Evolutionary conservation across 2,888 invertebrate genomes (phyloP), one percentile per base, ranked within the genome.

Genomic region (Agonopterix alstromeriana): DNA sequence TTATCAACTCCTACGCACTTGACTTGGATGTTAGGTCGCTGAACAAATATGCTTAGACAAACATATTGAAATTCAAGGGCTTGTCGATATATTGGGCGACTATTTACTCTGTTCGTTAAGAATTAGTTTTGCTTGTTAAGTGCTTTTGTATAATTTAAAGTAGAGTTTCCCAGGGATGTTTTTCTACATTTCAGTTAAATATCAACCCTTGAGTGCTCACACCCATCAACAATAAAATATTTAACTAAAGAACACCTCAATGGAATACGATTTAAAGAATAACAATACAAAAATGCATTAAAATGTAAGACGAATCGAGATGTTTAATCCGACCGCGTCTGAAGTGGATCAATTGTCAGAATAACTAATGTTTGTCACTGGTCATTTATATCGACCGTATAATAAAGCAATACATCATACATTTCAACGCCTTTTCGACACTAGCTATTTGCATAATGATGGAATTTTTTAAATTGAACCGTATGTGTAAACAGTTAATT

Each of bases 251-350:
- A 27, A 27, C 27, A 27, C 27, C 27, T 27, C 27, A 27, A 17
- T 4, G 3, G 17, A 17, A 17, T 17, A 17, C 17, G 17, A 3
- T 17, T 17, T 17, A 17, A 4, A 17, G 17, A 17, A 27, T 60
- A 59, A 67, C 55, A 68, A 70, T 67, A 63, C 61, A 61, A 58
- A 58, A 65, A 70, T 65, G 55, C 61, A 71, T 72, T 77, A 73
- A 69, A 73, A 74, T 74, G 76, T 76, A 77, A 68, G 72, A 70
- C 68, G 74, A 73, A 79, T 79, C 64, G 73, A 77, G 64, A 67
- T 65, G 73, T 67, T 76, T 78, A 85, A 85, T 85, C 76, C 74
- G 54, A 78, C 82, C 82, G 63, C 76, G 73, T 68, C 57, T 80
- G 67, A 70, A 84, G 84, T 76, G 74, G 58, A 42, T 48, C 58